These are phyloP conservation scores for Trichopria drosophilae DNA, from an alignment of 2,888 invertebrate genomes.

Conservation along the genomic window DNA sequence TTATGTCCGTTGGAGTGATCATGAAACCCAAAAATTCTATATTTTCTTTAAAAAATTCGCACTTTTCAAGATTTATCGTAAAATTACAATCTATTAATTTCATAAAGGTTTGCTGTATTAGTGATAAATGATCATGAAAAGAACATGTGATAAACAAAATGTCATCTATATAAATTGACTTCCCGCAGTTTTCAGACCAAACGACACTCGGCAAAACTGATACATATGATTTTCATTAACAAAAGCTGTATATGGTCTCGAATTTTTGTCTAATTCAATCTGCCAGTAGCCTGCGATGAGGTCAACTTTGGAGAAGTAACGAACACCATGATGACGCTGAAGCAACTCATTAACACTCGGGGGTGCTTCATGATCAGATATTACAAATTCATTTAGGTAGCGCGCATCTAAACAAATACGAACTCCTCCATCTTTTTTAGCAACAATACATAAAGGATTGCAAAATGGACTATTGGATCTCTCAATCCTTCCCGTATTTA, in stretches of 20 bases:
- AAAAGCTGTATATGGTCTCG: neutral
- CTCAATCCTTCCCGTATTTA: conserved; percentile 5
- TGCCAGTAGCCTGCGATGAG: conserved; percentile 34
- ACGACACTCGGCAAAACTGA: too few species aligned
- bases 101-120: too few species aligned
- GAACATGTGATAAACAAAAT: too few species aligned
- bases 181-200: conserved; percentile 19
- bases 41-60: too few species aligned
- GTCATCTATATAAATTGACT: conserved; percentile 7
- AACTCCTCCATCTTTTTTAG: conserved; percentile 9
- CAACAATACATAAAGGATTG: conserved; percentile 16
- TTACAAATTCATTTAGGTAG: neutral
- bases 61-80: too few species aligned
- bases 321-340: too few species aligned
- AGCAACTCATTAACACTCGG: neutral
- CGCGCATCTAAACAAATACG: neutral
- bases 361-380: neutral
- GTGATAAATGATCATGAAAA: too few species aligned
- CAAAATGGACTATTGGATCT: conserved; percentile 7
- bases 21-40: too few species aligned
- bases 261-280: conserved; percentile 9
- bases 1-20: too few species aligned
- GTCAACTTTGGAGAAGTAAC: too few species aligned
- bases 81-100: too few species aligned
- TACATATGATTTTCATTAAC: too few species aligned